These are phyloP conservation scores for Disparrhopalites patrizii DNA, from an alignment of 2,888 invertebrate species.

Conservation along the genomic window DNA sequence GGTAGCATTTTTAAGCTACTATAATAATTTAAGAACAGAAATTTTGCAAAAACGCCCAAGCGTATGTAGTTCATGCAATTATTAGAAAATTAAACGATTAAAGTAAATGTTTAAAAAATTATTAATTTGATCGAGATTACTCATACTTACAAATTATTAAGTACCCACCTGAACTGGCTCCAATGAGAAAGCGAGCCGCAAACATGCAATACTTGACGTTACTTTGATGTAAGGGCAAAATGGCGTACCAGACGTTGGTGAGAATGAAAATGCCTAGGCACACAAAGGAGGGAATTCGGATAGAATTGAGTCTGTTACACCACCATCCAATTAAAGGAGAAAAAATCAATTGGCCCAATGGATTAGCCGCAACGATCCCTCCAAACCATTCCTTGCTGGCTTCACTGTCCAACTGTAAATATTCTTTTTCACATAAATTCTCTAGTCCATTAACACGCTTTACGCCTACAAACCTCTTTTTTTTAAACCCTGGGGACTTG, in stretches of 20 bases:
- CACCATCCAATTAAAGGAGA: slow-evolving; percentile 80
- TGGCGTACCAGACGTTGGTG: slow-evolving; percentile 70
- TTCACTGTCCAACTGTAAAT: slow-evolving; percentile 67
- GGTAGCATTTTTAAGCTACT: too few species aligned
- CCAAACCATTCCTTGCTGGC: slow-evolving; percentile 80
- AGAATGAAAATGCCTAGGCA: slow-evolving; percentile 68
- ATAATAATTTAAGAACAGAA: too few species aligned
- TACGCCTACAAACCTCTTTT: neutral
- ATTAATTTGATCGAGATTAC: too few species aligned
- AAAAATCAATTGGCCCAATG: slow-evolving; percentile 79
- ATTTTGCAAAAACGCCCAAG: too few species aligned
- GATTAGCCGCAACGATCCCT: slow-evolving; percentile 78
- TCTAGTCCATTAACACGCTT: neutral
- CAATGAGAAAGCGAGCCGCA: slow-evolving; percentile 70
- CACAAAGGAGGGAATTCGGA: slow-evolving; percentile 66
- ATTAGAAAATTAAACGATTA: too few species aligned
- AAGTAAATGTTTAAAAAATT: too few species aligned
- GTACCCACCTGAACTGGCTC: slow-evolving; percentile 76
- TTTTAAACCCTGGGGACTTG: too few species aligned
- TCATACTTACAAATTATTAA: too few species aligned
- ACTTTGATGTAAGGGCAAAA: slow-evolving; percentile 64
- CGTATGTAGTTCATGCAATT: too few species aligned
- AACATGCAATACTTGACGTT: slow-evolving; percentile 70
- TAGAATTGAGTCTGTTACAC: slow-evolving; percentile 70
- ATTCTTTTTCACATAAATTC: slow-evolving; percentile 16